phyloP scores from a whole-genome alignment of 2,113 vertebrate species.

The Charadrius vociferus region DNA sequence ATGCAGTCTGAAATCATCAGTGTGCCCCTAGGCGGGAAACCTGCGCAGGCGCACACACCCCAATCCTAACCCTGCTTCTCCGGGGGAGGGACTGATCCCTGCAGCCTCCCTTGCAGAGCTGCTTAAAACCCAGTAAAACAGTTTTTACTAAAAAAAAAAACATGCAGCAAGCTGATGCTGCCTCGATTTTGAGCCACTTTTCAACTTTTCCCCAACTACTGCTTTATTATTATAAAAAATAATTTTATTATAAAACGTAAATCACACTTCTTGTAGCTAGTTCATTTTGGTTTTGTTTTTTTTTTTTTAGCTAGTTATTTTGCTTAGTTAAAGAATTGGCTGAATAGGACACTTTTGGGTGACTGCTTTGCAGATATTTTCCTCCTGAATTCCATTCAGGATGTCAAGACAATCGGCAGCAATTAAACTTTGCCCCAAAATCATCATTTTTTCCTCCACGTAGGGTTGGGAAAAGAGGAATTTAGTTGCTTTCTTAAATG shows the following conservation, averaged over 20 bases:
- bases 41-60: background rate
- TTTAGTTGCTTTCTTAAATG: background rate
- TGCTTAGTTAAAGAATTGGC: background rate
- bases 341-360: background rate
- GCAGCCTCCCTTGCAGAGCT: background rate
- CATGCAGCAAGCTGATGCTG: rapidly evolving
- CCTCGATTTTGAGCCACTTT: background rate
- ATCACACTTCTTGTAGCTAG: background rate
- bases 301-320: too few relatives aligned
- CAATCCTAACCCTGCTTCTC: background rate
- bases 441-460: background rate
- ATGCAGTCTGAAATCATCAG: conserved; percentile 24
- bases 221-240: background rate
- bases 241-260: background rate
- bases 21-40: conserved; percentile 15
- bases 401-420: background rate
- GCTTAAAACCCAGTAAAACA: rapidly evolving
- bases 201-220: background rate
- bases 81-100: background rate
- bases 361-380: background rate
- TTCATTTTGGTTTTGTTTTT: background rate
- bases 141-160: background rate
- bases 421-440: background rate
- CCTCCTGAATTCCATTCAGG: background rate
- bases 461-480: background rate